Evolutionary conservation across 1,140 invertebrate genomes (phyloP).

Genomic region (Euschistus heros): DNA sequence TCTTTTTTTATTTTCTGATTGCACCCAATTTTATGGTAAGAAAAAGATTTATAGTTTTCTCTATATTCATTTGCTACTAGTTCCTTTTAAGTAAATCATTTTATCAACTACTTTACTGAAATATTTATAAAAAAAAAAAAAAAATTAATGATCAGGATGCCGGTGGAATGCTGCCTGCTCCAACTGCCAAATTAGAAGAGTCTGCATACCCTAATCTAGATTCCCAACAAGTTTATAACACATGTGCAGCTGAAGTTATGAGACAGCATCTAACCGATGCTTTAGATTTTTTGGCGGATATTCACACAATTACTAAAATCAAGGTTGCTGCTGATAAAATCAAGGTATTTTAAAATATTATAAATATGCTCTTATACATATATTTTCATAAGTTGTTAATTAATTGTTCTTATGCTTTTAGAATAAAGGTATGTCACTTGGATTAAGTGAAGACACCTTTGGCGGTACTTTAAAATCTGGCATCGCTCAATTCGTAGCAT

Average conservation of each 20-base stretch:
- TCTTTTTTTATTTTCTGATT: no score
- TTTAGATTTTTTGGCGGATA: slow-evolving; percentile 90
- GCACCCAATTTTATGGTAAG: no score
- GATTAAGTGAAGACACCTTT: slow-evolving; percentile 88
- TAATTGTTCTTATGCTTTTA: background rate
- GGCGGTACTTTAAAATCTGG: slow-evolving; percentile 91
- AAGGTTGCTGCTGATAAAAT: slow-evolving; percentile 53
- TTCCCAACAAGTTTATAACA: slow-evolving; percentile 51
- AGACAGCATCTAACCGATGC: slow-evolving; percentile 84
- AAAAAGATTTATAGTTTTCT: no score
- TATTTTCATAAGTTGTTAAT: slow-evolving; percentile 13
- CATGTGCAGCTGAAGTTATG: slow-evolving; percentile 86
- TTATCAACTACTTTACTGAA: no score
- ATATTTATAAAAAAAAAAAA: background rate
- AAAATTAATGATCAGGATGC: slow-evolving; percentile 48
- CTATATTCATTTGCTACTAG: no score
- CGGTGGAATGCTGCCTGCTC: slow-evolving; percentile 57
- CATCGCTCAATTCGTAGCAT: slow-evolving; percentile 84
- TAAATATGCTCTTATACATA: slow-evolving; percentile 7
- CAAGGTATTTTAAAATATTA: slow-evolving; percentile 12
- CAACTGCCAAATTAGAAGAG: slow-evolving; percentile 45
- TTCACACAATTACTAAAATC: slow-evolving; percentile 92
- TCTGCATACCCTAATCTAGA: slow-evolving; percentile 38
- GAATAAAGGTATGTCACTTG: slow-evolving; percentile 57
- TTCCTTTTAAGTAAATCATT: no score